Evolutionary conservation across 2,113 vertebrate genomes (phyloP).

Genomic region (Enhydra lutris): DNA sequence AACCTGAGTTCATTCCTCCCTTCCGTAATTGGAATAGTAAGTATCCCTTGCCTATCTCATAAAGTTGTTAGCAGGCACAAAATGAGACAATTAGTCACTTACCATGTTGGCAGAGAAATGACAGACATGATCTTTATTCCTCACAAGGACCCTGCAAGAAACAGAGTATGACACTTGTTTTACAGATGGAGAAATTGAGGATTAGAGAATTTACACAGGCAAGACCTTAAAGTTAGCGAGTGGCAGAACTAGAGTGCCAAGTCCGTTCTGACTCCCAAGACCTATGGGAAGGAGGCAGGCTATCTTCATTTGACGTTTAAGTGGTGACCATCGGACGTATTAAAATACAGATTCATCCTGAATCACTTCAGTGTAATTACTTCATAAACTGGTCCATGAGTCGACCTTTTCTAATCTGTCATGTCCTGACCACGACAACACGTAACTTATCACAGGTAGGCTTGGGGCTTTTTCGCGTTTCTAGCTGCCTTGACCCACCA

Average conservation of each 20-base stretch:
- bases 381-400: neutral
- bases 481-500: neutral
- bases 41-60: neutral
- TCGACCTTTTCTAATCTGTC: neutral
- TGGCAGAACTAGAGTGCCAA: neutral
- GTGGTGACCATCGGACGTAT: neutral
- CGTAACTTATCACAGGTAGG: accelerated
- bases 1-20: neutral
- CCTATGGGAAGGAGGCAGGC: too few species aligned
- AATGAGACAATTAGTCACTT: neutral
- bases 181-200: neutral
- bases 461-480: neutral
- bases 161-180: neutral
- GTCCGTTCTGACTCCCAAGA: neutral
- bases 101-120: neutral
- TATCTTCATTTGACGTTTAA: neutral
- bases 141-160: neutral
- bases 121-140: neutral
- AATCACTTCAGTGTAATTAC: neutral
- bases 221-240: neutral
- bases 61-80: neutral
- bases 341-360: neutral
- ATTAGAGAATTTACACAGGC: neutral
- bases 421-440: too few species aligned
- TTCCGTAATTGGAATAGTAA: neutral